phyloP scores from a whole-genome alignment of 2,888 invertebrate genomes.

The Epinotia nisella region DNA sequence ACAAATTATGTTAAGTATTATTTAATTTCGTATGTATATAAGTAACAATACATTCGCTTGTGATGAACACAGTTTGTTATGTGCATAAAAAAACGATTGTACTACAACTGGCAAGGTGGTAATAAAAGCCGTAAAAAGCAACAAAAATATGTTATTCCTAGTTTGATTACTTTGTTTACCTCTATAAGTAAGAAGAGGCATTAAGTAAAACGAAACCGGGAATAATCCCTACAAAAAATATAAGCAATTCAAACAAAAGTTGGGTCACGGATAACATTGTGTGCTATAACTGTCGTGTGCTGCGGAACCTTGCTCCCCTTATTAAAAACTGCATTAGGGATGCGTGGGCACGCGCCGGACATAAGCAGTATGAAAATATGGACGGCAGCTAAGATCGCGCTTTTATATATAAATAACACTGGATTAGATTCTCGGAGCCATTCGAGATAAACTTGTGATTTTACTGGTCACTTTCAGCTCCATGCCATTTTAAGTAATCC shows the following conservation, averaged over 20 bases:
- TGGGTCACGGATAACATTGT: conserved; percentile 31
- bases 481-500: too few relatives aligned
- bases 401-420: conserved; percentile 13
- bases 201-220: neutral
- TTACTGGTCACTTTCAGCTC: neutral
- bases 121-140: neutral
- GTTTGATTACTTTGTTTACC: neutral
- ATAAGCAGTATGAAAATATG: conserved; percentile 65
- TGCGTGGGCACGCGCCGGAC: conserved; percentile 71
- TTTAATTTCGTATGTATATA: too few relatives aligned
- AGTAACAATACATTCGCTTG: neutral
- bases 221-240: neutral
- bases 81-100: neutral
- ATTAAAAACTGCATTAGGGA: conserved; percentile 56
- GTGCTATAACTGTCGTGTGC: conserved; percentile 15
- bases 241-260: conserved; percentile 10
- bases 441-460: conserved; percentile 2
- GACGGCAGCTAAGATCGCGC: conserved; percentile 24
- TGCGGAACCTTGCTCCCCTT: conserved; percentile 10
- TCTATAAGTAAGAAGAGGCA: neutral
- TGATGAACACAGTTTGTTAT: neutral
- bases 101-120: neutral
- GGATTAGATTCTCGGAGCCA: conserved; percentile 1
- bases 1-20: too few relatives aligned
- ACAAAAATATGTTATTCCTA: neutral